Percentiles rank a stretch among this genome's conserved stretches.
These are phyloP conservation scores for Blera fallax DNA, from an alignment of 2,888 invertebrate genomes.

Conservation along the genomic window DNA sequence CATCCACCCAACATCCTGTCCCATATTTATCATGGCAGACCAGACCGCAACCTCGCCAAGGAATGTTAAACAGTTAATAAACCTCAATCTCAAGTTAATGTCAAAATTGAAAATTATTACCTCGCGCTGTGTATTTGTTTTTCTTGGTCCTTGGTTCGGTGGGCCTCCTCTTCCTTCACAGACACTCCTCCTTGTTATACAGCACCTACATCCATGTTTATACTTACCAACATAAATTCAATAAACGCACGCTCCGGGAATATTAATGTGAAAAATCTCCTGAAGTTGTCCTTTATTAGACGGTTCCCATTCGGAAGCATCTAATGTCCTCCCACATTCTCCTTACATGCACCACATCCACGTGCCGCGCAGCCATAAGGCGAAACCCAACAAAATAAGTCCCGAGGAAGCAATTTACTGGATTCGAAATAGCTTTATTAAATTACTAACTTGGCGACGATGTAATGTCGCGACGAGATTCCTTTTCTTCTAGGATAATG, in stretches of 20 bases:
- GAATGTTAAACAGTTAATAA: background rate
- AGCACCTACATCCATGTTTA: background rate
- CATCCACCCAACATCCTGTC: background rate
- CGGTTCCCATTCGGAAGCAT: slow-evolving; percentile 23
- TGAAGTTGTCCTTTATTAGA: slow-evolving; percentile 39
- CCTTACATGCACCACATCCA: background rate
- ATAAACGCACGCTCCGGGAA: slow-evolving; percentile 49
- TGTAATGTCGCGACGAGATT: slow-evolving; percentile 49
- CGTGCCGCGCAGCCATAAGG: background rate
- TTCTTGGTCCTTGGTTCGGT: background rate
- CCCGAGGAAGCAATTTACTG: slow-evolving; percentile 21
- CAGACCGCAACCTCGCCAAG: background rate
- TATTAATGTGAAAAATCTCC: slow-evolving; percentile 49
- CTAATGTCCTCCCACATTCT: background rate
- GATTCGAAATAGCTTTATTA: slow-evolving; percentile 57
- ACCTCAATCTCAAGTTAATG: background rate
- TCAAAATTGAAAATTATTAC: slow-evolving; percentile 41
- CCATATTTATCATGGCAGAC: background rate
- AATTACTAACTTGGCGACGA: slow-evolving; percentile 60
- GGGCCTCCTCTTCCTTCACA: background rate
- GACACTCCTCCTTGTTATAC: background rate
- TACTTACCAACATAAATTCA: slow-evolving; percentile 30
- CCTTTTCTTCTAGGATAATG: slow-evolving; percentile 34
- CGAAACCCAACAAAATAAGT: slow-evolving; percentile 11
- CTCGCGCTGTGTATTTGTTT: background rate